Base-by-base conservation (phyloP, 2,113 vertebrate species). In the Perca schrenkii region DNA sequence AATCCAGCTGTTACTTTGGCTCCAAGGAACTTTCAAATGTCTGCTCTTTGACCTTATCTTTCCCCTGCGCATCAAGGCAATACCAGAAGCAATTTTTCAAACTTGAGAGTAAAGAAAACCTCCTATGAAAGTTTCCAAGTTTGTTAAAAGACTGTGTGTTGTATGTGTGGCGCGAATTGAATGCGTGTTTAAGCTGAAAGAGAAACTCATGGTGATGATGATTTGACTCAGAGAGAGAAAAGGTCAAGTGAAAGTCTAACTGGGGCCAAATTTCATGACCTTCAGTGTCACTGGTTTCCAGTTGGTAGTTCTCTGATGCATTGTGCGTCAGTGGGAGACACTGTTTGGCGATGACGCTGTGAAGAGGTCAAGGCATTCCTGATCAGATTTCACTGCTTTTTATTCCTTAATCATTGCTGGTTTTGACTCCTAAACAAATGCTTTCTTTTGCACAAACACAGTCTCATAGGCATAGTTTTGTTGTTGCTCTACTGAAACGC, bases 271-370 rank as follows among this genome's bases (percentile, higher is more conserved):
- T 79, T 5, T 60, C 25, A 62, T 86, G 86, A 89, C 83, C 86
- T 82, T 43, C 25, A 14, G 73, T 87, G 89, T 89, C 89, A 81
- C 58, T 72, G 72, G 77, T 91, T 91, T 91, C 88, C 87, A 89
- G 69, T 56, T 34, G n/a, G 46, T 67, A 72, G 67, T 79, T 87
- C 81, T 66, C 78, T 85, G 70, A 76, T 69, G 79, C 78, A 60
- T 34, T 62, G 66, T 77, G 80, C 7, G 50, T 85, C 81, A 86
- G 47, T 17, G 8, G 43, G 63, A 78, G 82, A 58, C 49, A 25
- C 53, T 40, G 69, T 53, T 71, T 58, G 22, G 63, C 63, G 6
- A 62, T 46, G 53, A 74, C 11, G 6, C 56, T 22, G 8, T n/a
- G 46, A 74, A 3, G 40, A 60, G 61, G 31, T 73, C 36, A n/a